Percentiles rank a stretch among this genome's conserved stretches.
phyloP scores from a whole-genome alignment of 1,140 invertebrate genomes.

The Zaprionus inermis region DNA sequence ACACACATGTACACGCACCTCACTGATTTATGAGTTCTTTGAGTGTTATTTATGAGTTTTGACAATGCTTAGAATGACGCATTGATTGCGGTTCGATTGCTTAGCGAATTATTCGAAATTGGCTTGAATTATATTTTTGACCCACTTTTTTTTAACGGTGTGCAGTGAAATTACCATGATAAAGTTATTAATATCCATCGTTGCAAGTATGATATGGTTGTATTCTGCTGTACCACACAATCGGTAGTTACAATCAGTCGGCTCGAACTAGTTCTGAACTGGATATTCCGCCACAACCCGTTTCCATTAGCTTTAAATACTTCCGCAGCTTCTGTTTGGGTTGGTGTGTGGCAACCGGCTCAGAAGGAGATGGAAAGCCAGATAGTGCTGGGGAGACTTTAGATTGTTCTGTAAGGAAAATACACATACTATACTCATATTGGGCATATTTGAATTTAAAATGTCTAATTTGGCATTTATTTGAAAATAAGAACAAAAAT shows the following conservation, averaged over 20 bases:
- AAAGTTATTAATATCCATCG: conserved; percentile 39
- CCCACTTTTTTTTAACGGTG: conserved; percentile 19
- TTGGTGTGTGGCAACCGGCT: conserved; percentile 71
- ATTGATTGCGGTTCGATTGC: not conserved
- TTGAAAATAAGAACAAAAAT: no score
- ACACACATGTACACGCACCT: not conserved
- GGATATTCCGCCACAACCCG: conserved; percentile 51
- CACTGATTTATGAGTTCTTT: conserved; percentile 23
- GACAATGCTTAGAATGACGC: not conserved
- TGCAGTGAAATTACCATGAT: conserved; percentile 37
- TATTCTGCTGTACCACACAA: conserved; percentile 6
- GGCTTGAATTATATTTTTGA: conserved; percentile 17
- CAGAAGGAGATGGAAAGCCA: not conserved
- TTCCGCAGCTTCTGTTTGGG: conserved; percentile 51
- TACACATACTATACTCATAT: not conserved
- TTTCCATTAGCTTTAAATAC: conserved; percentile 58
- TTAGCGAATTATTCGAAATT: conserved; percentile 18
- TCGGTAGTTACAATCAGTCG: conserved; percentile 16
- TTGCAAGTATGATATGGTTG: conserved; percentile 8
- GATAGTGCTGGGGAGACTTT: not conserved
- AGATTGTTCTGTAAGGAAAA: conserved; percentile 3
- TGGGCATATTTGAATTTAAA: no score
- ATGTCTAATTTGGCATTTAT: no score
- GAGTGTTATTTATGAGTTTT: conserved; percentile 5
- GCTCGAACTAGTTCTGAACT: conserved; percentile 49